Evolutionary conservation across 2,888 invertebrate genomes (phyloP).

Genomic region (Orthosia gothica): DNA sequence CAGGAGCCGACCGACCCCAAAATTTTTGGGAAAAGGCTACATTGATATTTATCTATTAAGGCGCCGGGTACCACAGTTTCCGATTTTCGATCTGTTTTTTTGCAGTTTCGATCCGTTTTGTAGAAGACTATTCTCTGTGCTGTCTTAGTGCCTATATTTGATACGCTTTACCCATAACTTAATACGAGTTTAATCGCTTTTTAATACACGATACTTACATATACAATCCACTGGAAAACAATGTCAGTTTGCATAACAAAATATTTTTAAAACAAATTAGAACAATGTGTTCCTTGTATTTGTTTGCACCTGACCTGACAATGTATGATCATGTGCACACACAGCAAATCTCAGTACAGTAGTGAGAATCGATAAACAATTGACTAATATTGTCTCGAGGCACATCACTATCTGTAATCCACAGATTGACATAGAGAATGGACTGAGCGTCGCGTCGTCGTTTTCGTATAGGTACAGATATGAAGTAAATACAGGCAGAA

Average conservation of each 20-base stretch:
- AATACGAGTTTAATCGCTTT: too few species aligned
- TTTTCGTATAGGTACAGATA: too few species aligned
- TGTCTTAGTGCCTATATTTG: background rate
- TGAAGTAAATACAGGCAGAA: too few species aligned
- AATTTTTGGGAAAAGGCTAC: too few species aligned
- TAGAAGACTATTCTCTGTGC: background rate
- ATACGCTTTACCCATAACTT: background rate
- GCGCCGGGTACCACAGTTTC: background rate
- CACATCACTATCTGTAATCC: slow-evolving; percentile 41
- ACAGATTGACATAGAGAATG: slow-evolving; percentile 7
- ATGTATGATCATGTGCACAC: slow-evolving; percentile 7
- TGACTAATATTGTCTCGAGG: slow-evolving; percentile 6
- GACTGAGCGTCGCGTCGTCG: background rate
- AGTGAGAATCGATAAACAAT: slow-evolving; percentile 26
- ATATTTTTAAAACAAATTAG: slow-evolving; percentile 35
- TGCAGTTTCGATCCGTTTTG: background rate
- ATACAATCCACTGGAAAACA: background rate
- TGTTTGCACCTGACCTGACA: slow-evolving; percentile 12
- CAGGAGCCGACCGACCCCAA: too few species aligned
- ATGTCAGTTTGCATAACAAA: background rate
- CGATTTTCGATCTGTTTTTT: background rate
- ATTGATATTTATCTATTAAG: background rate
- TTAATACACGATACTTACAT: too few species aligned
- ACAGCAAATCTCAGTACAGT: background rate
- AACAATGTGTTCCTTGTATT: slow-evolving; percentile 40